A percentile compares a stretch with the other conserved stretches of the same genome.
phyloP scores from a whole-genome alignment of 2,113 vertebrate species.

The Rhizomys pruinosus region DNA sequence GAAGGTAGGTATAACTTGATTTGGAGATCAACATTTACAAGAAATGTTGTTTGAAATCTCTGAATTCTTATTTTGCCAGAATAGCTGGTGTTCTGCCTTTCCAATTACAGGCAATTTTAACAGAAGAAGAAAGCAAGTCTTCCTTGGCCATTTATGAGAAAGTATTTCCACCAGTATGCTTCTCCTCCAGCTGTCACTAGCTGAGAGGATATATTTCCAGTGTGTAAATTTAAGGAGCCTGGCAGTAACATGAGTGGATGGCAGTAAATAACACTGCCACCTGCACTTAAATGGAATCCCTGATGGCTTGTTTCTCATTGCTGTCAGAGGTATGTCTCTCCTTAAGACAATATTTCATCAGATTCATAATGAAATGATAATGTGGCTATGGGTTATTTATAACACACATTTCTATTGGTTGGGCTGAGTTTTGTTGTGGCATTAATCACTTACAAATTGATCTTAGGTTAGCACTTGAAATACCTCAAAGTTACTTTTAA shows the following conservation, averaged over 20 bases:
- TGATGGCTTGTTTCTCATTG: slow-evolving; percentile 78
- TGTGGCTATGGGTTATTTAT: slow-evolving; percentile 78
- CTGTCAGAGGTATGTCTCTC: slow-evolving; percentile 70
- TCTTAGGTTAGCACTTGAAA: slow-evolving; percentile 38
- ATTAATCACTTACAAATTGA: slow-evolving; percentile 71
- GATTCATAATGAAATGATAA: slow-evolving; percentile 81
- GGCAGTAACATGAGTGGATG: slow-evolving; percentile 21
- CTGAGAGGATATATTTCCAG: slow-evolving; percentile 70
- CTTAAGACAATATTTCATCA: slow-evolving; percentile 77
- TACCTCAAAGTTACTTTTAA: slow-evolving; percentile 19
- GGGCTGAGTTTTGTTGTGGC: slow-evolving; percentile 38
- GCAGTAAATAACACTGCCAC: slow-evolving; percentile 78
- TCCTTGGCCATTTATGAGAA: slow-evolving; percentile 35
- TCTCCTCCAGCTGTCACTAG: slow-evolving; percentile 65
- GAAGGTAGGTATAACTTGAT: not conserved
- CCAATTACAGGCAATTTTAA: not conserved
- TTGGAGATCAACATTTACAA: slow-evolving; percentile 21
- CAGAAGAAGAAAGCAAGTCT: slow-evolving; percentile 14
- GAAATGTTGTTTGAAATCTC: not conserved
- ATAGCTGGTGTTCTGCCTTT: slow-evolving; percentile 18
- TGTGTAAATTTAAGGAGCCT: slow-evolving; percentile 71
- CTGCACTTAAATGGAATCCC: slow-evolving; percentile 74
- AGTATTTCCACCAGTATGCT: slow-evolving; percentile 30
- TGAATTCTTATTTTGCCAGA: not conserved
- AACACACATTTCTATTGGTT: not conserved